These are phyloP conservation scores for Aegotheles bennettii DNA, from an alignment of 2,113 vertebrate species.

Conservation along the genomic window DNA sequence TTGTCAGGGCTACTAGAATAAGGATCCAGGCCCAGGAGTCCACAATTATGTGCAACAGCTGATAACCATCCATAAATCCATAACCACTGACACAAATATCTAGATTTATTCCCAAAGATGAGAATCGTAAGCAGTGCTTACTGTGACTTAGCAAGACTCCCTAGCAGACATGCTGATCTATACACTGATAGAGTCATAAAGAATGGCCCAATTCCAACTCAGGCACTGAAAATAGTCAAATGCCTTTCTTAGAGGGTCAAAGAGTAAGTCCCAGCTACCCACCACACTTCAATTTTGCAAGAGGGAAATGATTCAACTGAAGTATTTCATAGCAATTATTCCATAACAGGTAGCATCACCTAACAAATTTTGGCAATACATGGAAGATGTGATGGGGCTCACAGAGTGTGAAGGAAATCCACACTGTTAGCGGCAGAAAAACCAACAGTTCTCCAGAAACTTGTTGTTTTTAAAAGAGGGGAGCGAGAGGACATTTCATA, in stretches of 20 bases:
- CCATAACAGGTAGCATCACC: neutral
- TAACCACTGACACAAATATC: neutral
- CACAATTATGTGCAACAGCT: neutral
- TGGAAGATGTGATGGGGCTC: neutral
- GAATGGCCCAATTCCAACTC: neutral
- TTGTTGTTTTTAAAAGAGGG: neutral
- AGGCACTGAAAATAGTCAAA: neutral
- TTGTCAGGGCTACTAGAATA: neutral
- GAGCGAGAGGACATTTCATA: neutral
- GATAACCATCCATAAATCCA: neutral
- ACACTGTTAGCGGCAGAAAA: neutral
- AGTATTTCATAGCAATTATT: neutral
- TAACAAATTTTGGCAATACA: neutral
- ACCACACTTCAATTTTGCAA: neutral
- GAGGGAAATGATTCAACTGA: neutral
- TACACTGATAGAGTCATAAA: neutral
- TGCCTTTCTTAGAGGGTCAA: neutral
- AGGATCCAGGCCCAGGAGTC: neutral
- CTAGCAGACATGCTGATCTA: neutral
- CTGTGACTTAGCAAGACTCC: neutral
- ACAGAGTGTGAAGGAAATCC: neutral
- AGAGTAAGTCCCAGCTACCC: neutral
- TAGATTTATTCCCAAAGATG: neutral
- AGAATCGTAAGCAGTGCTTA: neutral
- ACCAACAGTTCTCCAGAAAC: neutral